These are phyloP conservation scores for Oryctolagus cuniculus DNA, from an alignment of 2,113 vertebrate genomes.

Conservation along the genomic window mOryCun1.1 NC_091434.1:180494001-180494500, in stretches of 20 bases:
- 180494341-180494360: conserved; percentile 96
- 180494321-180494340: conserved; percentile 91
- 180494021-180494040: neutral
- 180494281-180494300: neutral
- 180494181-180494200: conserved; percentile 86
- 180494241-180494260: neutral
- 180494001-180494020: conserved; percentile 89
- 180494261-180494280: neutral
- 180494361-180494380: conserved; percentile 93
- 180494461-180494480: neutral
- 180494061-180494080: neutral
- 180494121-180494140: neutral
- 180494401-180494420: conserved; percentile 94
- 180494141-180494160: neutral
- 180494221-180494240: neutral
- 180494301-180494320: neutral
- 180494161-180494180: too few species aligned
- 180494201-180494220: neutral
- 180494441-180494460: neutral
- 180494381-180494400: conserved; percentile 89
- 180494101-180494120: neutral
- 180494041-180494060: neutral
- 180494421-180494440: conserved; percentile 85
- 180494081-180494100: neutral
- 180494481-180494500: neutral